phyloP scores from a whole-genome alignment of 2,797 vertebrate species.

The Pyrocephalus nanus region DNA sequence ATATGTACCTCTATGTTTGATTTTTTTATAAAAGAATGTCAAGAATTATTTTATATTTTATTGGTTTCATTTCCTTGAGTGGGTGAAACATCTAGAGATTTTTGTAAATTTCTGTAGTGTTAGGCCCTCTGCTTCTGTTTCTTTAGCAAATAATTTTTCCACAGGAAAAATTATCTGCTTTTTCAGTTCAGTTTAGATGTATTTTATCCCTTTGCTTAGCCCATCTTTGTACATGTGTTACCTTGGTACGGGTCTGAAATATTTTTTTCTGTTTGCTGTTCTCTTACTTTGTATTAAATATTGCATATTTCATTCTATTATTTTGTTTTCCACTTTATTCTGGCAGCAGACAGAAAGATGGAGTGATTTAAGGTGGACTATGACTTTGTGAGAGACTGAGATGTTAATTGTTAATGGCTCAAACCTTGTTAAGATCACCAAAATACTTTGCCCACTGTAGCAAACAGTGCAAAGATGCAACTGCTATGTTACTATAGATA shows the following conservation, averaged over 20 bases:
- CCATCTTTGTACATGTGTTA: not conserved
- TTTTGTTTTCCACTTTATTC: not conserved
- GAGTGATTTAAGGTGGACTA: not conserved
- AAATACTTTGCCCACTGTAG: not conserved
- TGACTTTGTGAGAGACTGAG: not conserved
- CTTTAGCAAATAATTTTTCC: not conserved
- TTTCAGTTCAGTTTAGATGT: not conserved
- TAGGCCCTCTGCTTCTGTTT: not conserved
- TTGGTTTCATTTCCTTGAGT: not conserved
- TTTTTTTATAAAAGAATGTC: not conserved
- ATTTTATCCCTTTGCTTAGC: not conserved
- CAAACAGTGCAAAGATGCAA: not conserved
- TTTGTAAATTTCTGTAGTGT: not conserved
- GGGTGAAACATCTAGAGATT: not conserved
- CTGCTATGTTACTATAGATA: not conserved
- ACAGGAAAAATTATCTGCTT: not conserved
- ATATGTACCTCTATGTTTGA: not conserved
- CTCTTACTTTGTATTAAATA: not conserved
- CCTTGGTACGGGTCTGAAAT: not conserved
- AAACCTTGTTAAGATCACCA: not conserved
- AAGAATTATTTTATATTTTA: not conserved
- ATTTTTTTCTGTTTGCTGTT: not conserved
- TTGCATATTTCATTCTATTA: not conserved
- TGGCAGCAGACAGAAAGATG: not conserved
- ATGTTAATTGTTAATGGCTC: not conserved